Evolutionary conservation across 37 sponge, comb jelly and placozoan species (phyloP).

Genomic region (Ianthella basta): DNA sequence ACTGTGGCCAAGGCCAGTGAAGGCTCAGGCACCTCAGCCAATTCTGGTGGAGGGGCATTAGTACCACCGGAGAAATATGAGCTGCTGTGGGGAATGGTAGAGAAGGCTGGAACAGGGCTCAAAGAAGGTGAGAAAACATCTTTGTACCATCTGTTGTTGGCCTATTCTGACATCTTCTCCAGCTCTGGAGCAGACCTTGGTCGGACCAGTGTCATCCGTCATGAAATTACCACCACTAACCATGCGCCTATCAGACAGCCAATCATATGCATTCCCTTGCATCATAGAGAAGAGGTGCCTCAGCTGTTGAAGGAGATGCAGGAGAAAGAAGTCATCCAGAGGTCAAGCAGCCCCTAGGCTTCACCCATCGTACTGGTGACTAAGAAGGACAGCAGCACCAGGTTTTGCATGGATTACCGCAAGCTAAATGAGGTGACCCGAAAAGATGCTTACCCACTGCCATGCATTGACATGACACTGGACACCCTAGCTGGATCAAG

Average conservation of each 20-base stretch:
- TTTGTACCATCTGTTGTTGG: neutral
- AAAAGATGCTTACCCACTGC: constrained; percentile 38
- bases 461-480: neutral
- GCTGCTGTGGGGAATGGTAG: neutral
- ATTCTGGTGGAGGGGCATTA: no score
- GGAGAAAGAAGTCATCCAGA: neutral
- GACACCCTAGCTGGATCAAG: constrained; percentile 11
- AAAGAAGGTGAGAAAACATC: neutral
- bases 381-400: neutral
- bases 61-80: neutral
- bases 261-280: constrained; percentile 1
- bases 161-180: neutral
- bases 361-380: neutral
- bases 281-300: neutral
- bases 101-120: no score
- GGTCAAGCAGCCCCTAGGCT: constrained; percentile 16
- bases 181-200: neutral
- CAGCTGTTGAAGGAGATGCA: neutral
- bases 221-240: neutral
- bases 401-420: constrained; percentile 21
- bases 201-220: neutral
- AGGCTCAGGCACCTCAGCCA: no score
- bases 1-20: neutral
- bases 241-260: neutral
- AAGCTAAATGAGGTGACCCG: constrained; percentile 11